A percentile compares a stretch with the other conserved stretches of the same genome.
phyloP scores from a whole-genome alignment of 1,140 invertebrate genomes.

The Lutraria rhynchaena region DNA sequence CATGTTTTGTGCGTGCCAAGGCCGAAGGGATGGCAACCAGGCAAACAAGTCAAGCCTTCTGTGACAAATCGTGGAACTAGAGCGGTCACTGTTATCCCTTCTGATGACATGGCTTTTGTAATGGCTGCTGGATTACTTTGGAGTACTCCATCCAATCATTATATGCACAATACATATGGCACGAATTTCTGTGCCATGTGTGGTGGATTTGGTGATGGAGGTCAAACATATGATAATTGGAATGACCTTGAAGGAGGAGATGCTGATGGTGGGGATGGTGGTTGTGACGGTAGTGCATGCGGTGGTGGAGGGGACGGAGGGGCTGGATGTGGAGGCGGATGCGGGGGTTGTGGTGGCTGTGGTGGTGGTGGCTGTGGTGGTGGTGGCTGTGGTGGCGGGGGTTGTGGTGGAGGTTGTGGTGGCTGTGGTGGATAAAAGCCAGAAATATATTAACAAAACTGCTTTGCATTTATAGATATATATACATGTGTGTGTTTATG shows the following conservation, averaged over 20 bases:
- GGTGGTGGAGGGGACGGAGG: constrained; percentile 38
- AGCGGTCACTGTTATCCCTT: constrained; percentile 1
- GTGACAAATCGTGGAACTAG: not conserved
- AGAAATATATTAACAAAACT: too few species aligned
- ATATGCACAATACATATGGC: constrained; percentile 2
- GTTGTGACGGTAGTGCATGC: constrained; percentile 3
- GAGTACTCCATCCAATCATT: constrained; percentile 20
- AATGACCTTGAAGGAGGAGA: not conserved
- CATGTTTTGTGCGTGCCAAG: constrained; percentile 65
- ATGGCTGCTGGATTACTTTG: constrained; percentile 19
- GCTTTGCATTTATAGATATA: too few species aligned
- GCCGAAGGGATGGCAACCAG: constrained; percentile 33
- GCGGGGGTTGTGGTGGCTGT: constrained; percentile 7
- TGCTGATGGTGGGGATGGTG: constrained; percentile 3
- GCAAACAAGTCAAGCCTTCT: constrained; percentile 1
- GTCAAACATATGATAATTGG: not conserved
- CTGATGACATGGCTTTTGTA: constrained; percentile 36
- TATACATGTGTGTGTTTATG: too few species aligned
- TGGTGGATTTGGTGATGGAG: constrained; percentile 13
- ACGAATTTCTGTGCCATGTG: constrained; percentile 6
- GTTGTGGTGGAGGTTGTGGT: not conserved
- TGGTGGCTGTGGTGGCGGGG: constrained; percentile 31
- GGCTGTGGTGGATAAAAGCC: not conserved
- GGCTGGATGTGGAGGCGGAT: not conserved
- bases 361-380: constrained; percentile 25